Conservation (phyloP, 2,888 invertebrate species). For the Phlogophora meticulosa region DNA sequence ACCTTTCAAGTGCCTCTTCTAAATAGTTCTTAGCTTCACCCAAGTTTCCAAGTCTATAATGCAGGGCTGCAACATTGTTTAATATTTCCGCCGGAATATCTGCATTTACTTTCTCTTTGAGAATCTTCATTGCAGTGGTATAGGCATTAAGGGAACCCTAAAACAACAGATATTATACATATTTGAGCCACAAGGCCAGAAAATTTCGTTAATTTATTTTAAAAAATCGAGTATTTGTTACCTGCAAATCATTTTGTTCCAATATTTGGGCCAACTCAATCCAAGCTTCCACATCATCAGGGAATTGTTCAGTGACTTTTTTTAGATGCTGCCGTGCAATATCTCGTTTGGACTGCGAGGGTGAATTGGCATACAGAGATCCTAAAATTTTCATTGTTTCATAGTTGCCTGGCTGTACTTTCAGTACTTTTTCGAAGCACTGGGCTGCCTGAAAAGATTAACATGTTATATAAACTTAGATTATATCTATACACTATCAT, state of each 20-base stretch:
- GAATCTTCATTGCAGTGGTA: conserved; percentile 97
- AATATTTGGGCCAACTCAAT: conserved; percentile 99
- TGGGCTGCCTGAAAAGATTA: conserved; percentile 95
- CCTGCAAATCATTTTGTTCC: conserved; percentile 97
- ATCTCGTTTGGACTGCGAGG: conserved; percentile 97
- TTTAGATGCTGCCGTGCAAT: conserved; percentile 98
- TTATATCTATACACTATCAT: background rate
- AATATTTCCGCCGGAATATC: conserved; percentile 99
- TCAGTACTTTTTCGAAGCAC: conserved; percentile 99
- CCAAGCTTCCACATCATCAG: conserved; percentile 99
- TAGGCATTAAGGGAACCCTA: conserved; percentile 97
- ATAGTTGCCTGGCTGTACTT: conserved; percentile 99
- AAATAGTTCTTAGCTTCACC: conserved; percentile 96
- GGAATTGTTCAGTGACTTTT: conserved; percentile 98
- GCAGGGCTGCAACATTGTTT: conserved; percentile 98
- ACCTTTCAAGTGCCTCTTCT: conserved; percentile 95
- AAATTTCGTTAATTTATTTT: too few relatives aligned
- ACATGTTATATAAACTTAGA: background rate
- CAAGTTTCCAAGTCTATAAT: conserved; percentile 97
- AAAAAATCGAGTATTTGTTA: conserved; percentile 53
- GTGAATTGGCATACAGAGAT: conserved; percentile 97
- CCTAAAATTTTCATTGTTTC: conserved; percentile 99
- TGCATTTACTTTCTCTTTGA: conserved; percentile 97
- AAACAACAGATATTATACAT: conserved; percentile 29
- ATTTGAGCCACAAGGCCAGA: background rate